phyloP scores from a whole-genome alignment of 2,888 invertebrate species.

The Eupithecia inturbata region DNA sequence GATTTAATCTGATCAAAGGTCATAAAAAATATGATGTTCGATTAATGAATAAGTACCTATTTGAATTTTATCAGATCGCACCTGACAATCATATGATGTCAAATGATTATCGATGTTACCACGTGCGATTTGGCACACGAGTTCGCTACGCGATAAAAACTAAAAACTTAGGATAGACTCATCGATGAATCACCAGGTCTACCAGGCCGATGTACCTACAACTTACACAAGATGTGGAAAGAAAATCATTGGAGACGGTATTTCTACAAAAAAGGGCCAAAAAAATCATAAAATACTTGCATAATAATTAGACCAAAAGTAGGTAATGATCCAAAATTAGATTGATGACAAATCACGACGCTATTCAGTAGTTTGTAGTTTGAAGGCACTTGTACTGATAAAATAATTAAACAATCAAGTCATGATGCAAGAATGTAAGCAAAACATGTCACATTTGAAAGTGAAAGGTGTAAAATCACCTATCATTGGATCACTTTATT shows the following conservation, averaged over 20 bases:
- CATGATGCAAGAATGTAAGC: constrained; percentile 37
- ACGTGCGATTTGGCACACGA: constrained; percentile 52
- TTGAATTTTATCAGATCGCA: constrained; percentile 28
- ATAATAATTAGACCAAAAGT: background rate
- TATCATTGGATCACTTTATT: background rate
- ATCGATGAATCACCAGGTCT: constrained; percentile 81
- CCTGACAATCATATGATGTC: constrained; percentile 28
- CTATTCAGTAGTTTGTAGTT: constrained; percentile 12
- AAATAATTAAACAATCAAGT: constrained; percentile 37
- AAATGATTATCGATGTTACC: constrained; percentile 47
- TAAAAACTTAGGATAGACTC: constrained; percentile 81
- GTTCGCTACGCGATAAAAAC: constrained; percentile 74
- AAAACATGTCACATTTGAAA: constrained; percentile 21
- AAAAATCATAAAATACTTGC: background rate
- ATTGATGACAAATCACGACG: constrained; percentile 14
- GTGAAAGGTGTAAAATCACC: constrained; percentile 30
- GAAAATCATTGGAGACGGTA: constrained; percentile 61
- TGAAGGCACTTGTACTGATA: constrained; percentile 34
- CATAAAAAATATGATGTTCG: constrained; percentile 11
- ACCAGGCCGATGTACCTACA: constrained; percentile 65
- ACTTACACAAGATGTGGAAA: constrained; percentile 77
- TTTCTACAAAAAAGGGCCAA: constrained; percentile 11
- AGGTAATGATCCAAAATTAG: constrained; percentile 16
- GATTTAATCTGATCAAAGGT: constrained; percentile 4
- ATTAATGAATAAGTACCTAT: background rate